These are phyloP conservation scores for Bugulina stolonifera DNA, from an alignment of 2,888 invertebrate genomes.

Conservation along the genomic window DNA sequence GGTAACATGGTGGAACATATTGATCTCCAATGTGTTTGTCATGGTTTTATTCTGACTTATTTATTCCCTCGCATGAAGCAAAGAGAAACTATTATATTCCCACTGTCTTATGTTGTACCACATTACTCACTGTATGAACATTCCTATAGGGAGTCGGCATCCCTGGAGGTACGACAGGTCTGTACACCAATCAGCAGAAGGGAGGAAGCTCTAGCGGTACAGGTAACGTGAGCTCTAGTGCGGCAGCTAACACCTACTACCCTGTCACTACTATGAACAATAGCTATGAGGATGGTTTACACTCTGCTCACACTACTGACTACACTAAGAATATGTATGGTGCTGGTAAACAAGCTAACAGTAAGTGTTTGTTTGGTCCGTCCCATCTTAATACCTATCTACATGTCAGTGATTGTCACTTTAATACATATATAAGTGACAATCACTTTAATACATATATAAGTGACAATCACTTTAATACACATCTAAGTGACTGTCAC, in stretches of 20 bases:
- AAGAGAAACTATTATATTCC: not conserved
- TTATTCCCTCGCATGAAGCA: no score
- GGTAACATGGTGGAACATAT: no score
- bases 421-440: no score
- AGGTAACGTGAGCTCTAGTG: not conserved
- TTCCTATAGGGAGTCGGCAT: conserved; percentile 28
- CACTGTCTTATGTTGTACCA: not conserved
- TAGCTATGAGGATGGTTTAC: not conserved
- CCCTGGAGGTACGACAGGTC: conserved; percentile 28
- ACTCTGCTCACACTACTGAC: not conserved
- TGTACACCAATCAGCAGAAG: conserved; percentile 24
- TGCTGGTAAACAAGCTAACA: not conserved
- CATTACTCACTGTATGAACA: not conserved
- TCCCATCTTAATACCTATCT: no score
- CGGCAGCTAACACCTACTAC: not conserved
- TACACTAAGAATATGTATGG: conserved; percentile 7
- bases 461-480: no score
- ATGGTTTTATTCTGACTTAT: no score
- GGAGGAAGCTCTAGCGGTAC: not conserved
- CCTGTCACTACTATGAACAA: not conserved
- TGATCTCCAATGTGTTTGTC: no score
- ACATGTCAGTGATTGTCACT: no score
- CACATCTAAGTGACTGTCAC: no score
- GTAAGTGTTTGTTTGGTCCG: no score
- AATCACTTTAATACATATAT: no score